phyloP scores from a whole-genome alignment of 2,888 invertebrate species.

The Melitaea athalia region DNA sequence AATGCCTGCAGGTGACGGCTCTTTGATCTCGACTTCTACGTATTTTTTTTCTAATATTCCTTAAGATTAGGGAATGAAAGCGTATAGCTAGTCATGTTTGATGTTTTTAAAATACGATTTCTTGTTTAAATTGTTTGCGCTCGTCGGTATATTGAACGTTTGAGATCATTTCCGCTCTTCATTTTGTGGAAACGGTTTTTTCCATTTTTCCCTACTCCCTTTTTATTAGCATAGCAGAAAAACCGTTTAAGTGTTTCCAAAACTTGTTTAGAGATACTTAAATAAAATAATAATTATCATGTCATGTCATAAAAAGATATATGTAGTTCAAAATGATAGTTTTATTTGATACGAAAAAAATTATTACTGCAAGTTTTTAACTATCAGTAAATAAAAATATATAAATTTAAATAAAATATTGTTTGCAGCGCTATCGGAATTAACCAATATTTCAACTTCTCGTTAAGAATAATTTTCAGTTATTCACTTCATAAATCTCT shows the following conservation, averaged over 20 bases:
- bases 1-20: slow-evolving; percentile 50
- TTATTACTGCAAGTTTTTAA: too few relatives aligned
- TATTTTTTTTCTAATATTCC: slow-evolving; percentile 51
- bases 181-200: not conserved
- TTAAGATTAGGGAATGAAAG: slow-evolving; percentile 40
- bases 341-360: too few relatives aligned
- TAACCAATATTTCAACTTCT: too few relatives aligned
- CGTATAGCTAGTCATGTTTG: slow-evolving; percentile 45
- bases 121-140: slow-evolving; percentile 19
- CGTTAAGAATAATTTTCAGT: too few relatives aligned
- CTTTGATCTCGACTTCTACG: slow-evolving; percentile 53
- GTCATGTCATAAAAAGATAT: too few relatives aligned
- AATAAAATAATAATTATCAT: too few relatives aligned
- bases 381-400: too few relatives aligned
- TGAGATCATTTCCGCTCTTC: slow-evolving; percentile 13
- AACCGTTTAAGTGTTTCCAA: not conserved
- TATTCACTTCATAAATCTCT: too few relatives aligned
- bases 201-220: not conserved
- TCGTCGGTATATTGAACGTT: slow-evolving; percentile 25
- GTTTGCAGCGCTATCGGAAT: too few relatives aligned
- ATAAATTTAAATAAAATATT: too few relatives aligned
- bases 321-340: too few relatives aligned
- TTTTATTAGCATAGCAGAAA: not conserved
- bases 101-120: slow-evolving; percentile 47
- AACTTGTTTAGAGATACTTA: not conserved